Base-by-base conservation (phyloP, 2,888 invertebrate species). In the Trisateles emortualis region DNA sequence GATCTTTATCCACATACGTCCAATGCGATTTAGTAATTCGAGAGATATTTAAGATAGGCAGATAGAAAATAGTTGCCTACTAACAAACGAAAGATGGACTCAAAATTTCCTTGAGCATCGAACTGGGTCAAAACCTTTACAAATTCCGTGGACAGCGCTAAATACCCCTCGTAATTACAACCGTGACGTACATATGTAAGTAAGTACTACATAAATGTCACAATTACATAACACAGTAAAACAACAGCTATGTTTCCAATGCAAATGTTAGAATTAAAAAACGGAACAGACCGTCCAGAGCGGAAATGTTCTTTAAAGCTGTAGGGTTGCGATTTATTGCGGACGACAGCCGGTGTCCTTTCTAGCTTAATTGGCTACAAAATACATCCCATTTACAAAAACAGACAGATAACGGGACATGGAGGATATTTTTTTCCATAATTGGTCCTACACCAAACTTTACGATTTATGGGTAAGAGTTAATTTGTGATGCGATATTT, bases 301-400 rank as follows among this genome's bases (percentile, higher is more conserved):
- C 90, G 91, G 92, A 91, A 90, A 87, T 84, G 78, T 83, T 82
- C 45, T 36, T 49, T 51, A 26, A 38, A 14, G 17, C 32, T 14
- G 83, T 85, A 80, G 88, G 89, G 87, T 91, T 88, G 92, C 92
- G 88, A 92, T 92, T 92, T 92, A 92, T 91, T 86, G 87, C 86
- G 80, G 84, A 83, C 76, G 75, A 78, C 85, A 84, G 83, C 83
- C 86, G 87, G 86, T 80, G 83, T 83, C 86, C 87, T 83, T 87
- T 88, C 57, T 84, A 80, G 79, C 80, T 86, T 92, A 92, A 92
- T 92, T 91, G 89, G 87, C 83, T 91, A 92, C 92, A 92, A 92
- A 92, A 92, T 83, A 84, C 83, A 84, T 80, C 81, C 86, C 84
- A 87, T 89, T 86, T 83, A 84, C 74, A 79, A 86, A 86, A 86